phyloP scores from a whole-genome alignment of 2,888 invertebrate species.

The Lepidochrysops patricia region DNA sequence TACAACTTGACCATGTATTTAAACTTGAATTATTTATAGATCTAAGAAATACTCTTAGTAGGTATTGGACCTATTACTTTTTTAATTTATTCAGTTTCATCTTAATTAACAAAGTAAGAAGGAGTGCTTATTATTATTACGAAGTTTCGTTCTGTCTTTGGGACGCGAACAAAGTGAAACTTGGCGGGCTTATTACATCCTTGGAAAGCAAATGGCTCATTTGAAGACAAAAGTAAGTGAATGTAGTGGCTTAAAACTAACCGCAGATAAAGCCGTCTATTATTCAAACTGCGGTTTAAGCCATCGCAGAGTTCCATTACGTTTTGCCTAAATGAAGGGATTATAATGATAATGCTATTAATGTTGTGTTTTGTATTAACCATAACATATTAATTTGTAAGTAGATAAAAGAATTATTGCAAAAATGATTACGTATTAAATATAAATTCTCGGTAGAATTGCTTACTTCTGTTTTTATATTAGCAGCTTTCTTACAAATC shows the following conservation, averaged over 20 bases:
- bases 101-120: not conserved
- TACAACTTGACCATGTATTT: too few species aligned
- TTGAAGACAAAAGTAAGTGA: not conserved
- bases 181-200: not conserved
- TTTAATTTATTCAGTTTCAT: not conserved
- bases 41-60: too few species aligned
- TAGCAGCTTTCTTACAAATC: too few species aligned
- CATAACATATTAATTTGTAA: too few species aligned
- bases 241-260: slow-evolving; percentile 1
- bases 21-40: too few species aligned
- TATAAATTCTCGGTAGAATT: too few species aligned
- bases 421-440: too few species aligned
- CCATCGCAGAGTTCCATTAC: not conserved
- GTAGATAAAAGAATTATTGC: too few species aligned
- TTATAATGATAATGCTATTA: not conserved
- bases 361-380: not conserved
- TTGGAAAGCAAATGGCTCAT: not conserved
- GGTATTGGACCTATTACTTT: too few species aligned
- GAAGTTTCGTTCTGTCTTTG: not conserved
- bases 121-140: not conserved
- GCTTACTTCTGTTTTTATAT: too few species aligned
- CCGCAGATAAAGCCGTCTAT: not conserved
- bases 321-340: not conserved
- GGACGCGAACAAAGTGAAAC: not conserved
- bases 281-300: not conserved